phyloP scores from a whole-genome alignment of 2,113 vertebrate genomes.

The Lepus americanus region DNA sequence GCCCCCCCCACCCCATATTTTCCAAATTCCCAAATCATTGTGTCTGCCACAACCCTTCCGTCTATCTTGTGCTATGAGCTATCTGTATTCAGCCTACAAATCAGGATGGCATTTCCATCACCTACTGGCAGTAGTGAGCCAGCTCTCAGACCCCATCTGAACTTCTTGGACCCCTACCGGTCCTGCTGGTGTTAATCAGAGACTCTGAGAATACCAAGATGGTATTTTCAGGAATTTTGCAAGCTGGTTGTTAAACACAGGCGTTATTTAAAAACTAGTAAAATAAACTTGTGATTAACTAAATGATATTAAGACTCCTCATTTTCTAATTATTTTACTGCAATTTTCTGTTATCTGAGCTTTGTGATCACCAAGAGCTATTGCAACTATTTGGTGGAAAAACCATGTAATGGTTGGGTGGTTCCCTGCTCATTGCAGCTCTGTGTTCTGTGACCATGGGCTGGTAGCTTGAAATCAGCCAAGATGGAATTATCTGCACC shows the following conservation, averaged over 20 bases:
- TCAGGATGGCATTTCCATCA: neutral
- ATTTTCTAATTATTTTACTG: neutral
- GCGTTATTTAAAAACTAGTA: neutral
- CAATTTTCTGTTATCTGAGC: too few relatives aligned
- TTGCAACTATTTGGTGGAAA: neutral
- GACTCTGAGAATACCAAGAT: neutral
- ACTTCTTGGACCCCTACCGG: neutral
- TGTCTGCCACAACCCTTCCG: neutral
- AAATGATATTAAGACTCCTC: neutral
- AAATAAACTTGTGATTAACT: neutral
- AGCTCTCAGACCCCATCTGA: neutral
- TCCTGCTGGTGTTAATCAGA: neutral
- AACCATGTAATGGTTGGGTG: rapidly evolving
- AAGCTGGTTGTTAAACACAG: neutral
- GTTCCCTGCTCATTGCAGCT: neutral
- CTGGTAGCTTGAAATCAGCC: neutral
- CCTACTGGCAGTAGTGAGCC: neutral
- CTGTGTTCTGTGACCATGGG: neutral
- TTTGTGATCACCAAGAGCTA: neutral
- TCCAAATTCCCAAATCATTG: neutral
- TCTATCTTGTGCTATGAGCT: neutral
- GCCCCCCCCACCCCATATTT: too few relatives aligned
- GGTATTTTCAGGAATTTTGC: neutral
- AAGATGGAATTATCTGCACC: neutral
- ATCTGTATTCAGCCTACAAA: neutral